Base-by-base conservation (phyloP, 2,797 vertebrate species). In the Hybognathus amarus region DNA sequence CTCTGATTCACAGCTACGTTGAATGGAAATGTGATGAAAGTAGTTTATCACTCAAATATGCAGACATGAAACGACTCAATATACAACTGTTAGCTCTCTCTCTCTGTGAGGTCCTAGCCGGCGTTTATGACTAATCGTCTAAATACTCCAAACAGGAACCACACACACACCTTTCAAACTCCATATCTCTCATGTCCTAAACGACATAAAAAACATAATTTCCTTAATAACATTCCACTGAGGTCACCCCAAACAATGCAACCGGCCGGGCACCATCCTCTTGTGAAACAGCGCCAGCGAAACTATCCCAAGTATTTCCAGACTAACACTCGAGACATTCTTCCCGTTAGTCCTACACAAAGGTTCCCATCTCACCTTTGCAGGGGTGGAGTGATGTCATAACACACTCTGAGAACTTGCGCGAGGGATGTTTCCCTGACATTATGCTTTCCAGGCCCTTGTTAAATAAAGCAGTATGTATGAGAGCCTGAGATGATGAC, bases 251-350 rank as follows among this genome's bases (percentile, higher is more conserved):
- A 68, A 87, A 88, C 85, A 90, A 90, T 88, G 80, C 86, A 76
- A 85, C 66, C 5, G 54, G 79, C 56, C 85, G 67, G 86, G 77
- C 87, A 84, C 70, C 77, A 79, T 86, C 80, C 85, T 78, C 71
- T 83, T 33, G 80, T 71, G 40, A 83, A 40, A 79, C 70, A 59
- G 70, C 63, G 71, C 83, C 83, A 69, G 70, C 36, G 2, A 83
- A 87, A 90, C 70, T 86, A 88, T 90, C 80, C 83, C 56, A 87
- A 87, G 84, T 86, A 90, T 90, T 87, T 88, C 82, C 84, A 88
- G 85, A 85, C 85, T 77, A 42, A 12, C 47, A 45, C 61, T 75
- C 61, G 47, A 85, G 83, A 87, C 88, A 86, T 89, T 87, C 85
- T 89, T 89, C 88, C 88, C 77, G 86, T 86, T 83, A 89, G 73